phyloP scores from a whole-genome alignment of 2,888 invertebrate species.

The Eremobia ochroleuca region DNA sequence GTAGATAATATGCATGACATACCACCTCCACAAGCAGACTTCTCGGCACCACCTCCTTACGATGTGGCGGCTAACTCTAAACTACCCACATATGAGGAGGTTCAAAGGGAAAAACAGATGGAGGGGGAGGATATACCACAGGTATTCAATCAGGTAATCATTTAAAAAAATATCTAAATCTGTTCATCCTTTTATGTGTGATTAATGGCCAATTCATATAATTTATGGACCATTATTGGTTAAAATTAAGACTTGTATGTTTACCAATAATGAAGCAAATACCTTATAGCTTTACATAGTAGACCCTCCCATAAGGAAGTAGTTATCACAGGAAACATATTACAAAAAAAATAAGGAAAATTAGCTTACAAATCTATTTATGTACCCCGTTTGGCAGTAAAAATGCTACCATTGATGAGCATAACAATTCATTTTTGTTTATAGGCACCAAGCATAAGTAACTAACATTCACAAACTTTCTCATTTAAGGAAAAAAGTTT shows the following conservation, averaged over 20 bases:
- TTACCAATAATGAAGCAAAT: background rate
- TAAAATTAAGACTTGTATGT: too few species aligned
- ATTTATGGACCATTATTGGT: too few species aligned
- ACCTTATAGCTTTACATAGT: background rate
- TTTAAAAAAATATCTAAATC: background rate
- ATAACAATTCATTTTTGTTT: background rate
- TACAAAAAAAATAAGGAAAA: background rate
- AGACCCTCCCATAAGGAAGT: too few species aligned
- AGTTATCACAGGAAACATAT: background rate
- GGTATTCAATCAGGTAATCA: conserved; percentile 70
- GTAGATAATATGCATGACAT: conserved; percentile 90
- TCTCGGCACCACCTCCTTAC: conserved; percentile 97
- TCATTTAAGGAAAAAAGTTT: background rate
- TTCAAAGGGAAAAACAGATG: conserved; percentile 96
- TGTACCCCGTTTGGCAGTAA: too few species aligned
- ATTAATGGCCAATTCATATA: background rate
- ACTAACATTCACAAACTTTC: background rate
- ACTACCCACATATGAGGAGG: conserved; percentile 97
- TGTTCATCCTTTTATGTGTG: background rate
- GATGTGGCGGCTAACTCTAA: conserved; percentile 95
- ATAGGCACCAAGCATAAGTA: background rate
- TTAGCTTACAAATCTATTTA: too few species aligned
- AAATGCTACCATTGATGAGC: too few species aligned
- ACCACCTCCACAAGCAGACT: conserved; percentile 96
- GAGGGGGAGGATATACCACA: conserved; percentile 92